Conservation (phyloP, 2,113 vertebrate species). For the Solenodon paradoxus region DNA sequence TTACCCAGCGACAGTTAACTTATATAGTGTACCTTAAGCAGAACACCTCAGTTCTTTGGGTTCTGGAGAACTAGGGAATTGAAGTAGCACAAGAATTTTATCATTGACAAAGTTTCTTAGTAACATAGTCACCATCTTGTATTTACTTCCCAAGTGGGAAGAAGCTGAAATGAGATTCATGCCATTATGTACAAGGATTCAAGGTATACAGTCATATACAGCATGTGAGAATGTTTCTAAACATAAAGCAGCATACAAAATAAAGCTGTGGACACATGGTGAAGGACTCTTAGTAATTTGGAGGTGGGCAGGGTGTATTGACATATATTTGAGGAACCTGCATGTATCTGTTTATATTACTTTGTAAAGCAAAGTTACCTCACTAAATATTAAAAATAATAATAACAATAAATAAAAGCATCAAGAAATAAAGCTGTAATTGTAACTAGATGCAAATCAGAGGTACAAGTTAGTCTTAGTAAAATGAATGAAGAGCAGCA, state of each 20-base stretch:
- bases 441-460: not conserved
- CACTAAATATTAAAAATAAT: too few relatives aligned
- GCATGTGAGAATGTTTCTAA: conserved; percentile 3
- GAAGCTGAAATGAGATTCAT: not conserved
- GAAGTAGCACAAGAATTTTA: not conserved
- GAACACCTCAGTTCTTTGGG: not conserved
- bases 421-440: too few relatives aligned
- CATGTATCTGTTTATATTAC: too few relatives aligned
- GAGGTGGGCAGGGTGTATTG: too few relatives aligned
- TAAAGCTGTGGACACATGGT: too few relatives aligned
- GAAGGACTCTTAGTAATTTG: too few relatives aligned
- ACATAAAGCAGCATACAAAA: not conserved
- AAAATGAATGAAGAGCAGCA: not conserved
- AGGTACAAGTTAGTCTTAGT: conserved; percentile 5
- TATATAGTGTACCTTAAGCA: not conserved
- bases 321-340: too few relatives aligned
- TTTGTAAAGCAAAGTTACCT: too few relatives aligned
- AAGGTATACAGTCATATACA: not conserved
- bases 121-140: not conserved
- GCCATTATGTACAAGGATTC: not conserved
- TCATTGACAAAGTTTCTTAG: not conserved
- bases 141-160: not conserved
- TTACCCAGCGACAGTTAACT: not conserved
- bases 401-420: too few relatives aligned
- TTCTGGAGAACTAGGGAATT: not conserved